Percentiles rank a stretch among this genome's conserved stretches.
Evolutionary conservation across 2,797 vertebrate species (phyloP).

Genomic region (Pyrocephalus nanus): DNA sequence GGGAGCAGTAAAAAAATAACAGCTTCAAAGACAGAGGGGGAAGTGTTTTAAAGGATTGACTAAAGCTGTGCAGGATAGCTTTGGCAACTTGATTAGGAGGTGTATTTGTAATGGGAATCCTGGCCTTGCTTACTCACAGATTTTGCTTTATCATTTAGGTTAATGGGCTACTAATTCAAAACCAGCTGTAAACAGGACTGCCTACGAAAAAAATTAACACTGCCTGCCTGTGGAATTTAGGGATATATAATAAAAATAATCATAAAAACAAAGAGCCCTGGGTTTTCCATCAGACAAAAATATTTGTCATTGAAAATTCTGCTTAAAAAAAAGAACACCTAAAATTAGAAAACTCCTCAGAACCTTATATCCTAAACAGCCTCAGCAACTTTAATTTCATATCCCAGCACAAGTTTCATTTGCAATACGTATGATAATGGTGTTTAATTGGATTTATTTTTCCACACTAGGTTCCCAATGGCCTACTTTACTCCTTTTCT

Average conservation of each 20-base stretch:
- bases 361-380: conserved; percentile 52
- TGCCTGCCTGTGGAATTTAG: conserved; percentile 43
- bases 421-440: conserved; percentile 67
- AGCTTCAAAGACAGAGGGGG: background rate
- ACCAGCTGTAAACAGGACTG: conserved; percentile 16
- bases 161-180: conserved; percentile 63
- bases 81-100: conserved; percentile 27
- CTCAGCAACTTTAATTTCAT: conserved; percentile 67
- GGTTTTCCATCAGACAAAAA: conserved; percentile 52
- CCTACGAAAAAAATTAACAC: conserved; percentile 50
- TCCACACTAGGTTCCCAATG: conserved; percentile 59
- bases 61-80: background rate
- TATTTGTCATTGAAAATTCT: conserved; percentile 41
- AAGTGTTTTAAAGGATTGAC: background rate
- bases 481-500: conserved; percentile 73
- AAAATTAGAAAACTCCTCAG: conserved; percentile 43
- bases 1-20: background rate
- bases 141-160: conserved; percentile 64
- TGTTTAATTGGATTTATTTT: conserved; percentile 82
- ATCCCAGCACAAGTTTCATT: conserved; percentile 71
- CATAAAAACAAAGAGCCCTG: conserved; percentile 44
- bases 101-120: conserved; percentile 30
- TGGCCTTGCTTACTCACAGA: conserved; percentile 3
- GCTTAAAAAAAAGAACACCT: background rate
- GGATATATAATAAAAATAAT: conserved; percentile 48